Evolutionary conservation across 2,888 invertebrate genomes (phyloP).

Genomic region (Schizotus pectinicornis): DNA sequence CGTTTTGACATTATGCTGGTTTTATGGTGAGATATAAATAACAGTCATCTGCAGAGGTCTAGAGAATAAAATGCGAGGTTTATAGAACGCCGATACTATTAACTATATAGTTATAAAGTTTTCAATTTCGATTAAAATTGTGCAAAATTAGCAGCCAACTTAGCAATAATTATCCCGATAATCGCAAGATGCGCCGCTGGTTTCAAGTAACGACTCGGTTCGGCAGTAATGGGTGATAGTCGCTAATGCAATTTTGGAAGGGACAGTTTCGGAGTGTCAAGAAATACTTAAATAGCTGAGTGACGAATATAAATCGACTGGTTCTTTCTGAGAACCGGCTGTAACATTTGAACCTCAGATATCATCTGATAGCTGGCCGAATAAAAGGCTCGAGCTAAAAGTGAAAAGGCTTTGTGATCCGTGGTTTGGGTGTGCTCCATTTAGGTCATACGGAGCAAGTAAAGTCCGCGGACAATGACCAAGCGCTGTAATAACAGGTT

Average conservation of each 20-base stretch:
- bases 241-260: too few relatives aligned
- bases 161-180: background rate
- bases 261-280: too few relatives aligned
- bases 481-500: constrained; percentile 54
- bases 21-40: background rate
- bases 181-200: too few relatives aligned
- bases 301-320: too few relatives aligned
- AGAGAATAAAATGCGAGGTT: background rate
- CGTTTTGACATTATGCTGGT: background rate
- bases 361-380: constrained; percentile 1
- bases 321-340: background rate
- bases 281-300: too few relatives aligned
- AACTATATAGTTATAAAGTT: constrained; percentile 1
- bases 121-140: background rate
- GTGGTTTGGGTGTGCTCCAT: constrained; percentile 53
- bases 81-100: constrained; percentile 1
- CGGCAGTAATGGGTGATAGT: too few relatives aligned
- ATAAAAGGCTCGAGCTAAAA: constrained; percentile 11
- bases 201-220: too few relatives aligned
- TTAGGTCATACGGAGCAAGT: constrained; percentile 54
- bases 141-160: background rate
- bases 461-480: constrained; percentile 54
- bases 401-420: constrained; percentile 17
- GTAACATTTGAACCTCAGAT: background rate
- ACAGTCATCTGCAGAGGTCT: background rate